Evolutionary conservation across 2,888 invertebrate species (phyloP).

Genomic region (Melipona beecheii): DNA sequence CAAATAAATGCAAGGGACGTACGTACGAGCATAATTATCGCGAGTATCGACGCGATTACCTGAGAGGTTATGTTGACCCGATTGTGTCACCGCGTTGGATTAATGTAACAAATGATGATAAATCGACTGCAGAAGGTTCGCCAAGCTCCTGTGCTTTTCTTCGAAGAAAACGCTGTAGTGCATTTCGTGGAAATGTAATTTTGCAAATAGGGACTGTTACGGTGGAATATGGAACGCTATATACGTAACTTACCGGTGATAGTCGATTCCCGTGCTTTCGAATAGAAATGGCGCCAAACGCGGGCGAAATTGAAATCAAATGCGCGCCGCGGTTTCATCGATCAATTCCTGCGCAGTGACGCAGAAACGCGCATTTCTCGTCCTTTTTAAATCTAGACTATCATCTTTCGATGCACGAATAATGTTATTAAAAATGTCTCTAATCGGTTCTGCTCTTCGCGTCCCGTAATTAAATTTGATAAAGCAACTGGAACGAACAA

Average conservation of each 20-base stretch:
- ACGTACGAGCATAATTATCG: neutral
- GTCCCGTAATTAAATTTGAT: neutral
- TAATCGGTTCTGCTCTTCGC: neutral
- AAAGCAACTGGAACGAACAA: neutral
- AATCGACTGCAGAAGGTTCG: no score
- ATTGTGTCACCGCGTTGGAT: neutral
- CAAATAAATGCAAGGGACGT: neutral
- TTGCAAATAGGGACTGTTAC: no score
- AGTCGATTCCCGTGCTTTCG: no score
- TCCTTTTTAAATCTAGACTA: no score
- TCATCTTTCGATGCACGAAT: neutral
- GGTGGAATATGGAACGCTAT: no score
- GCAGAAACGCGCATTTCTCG: neutral
- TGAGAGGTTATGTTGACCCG: neutral
- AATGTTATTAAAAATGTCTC: neutral
- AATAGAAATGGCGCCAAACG: neutral
- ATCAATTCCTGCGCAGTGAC: neutral
- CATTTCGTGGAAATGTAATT: neutral
- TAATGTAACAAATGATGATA: neutral
- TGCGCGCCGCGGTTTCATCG: neutral
- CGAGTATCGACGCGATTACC: neutral
- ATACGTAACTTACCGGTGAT: no score
- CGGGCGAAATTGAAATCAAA: neutral
- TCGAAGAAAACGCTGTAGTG: no score
- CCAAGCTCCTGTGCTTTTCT: no score